Percentiles rank a stretch among this genome's conserved stretches.
Evolutionary conservation across 2,113 vertebrate species (phyloP).

Genomic region (Corvus moneduloides): DNA sequence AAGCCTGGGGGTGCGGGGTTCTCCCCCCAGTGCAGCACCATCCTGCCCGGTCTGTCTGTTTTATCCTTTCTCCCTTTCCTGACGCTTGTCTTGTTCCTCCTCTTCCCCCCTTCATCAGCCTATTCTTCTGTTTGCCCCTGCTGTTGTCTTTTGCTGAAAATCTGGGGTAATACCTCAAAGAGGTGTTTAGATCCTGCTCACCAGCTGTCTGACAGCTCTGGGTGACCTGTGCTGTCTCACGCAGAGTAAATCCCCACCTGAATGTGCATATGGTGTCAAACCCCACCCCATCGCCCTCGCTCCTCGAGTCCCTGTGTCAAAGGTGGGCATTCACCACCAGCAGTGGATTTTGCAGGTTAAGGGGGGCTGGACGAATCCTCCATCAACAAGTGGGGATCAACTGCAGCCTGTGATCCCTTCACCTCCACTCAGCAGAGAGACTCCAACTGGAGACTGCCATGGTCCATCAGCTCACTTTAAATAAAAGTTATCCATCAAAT

Average conservation of each 20-base stretch:
- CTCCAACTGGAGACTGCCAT: not conserved
- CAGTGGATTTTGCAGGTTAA: not conserved
- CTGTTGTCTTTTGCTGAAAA: not conserved
- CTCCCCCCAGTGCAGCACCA: rapidly evolving
- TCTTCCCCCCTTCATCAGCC: not conserved
- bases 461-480: not conserved
- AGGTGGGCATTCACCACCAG: not conserved
- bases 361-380: not conserved
- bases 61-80: not conserved
- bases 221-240: not conserved
- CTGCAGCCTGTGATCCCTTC: not conserved
- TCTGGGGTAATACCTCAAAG: not conserved
- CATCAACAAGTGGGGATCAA: not conserved
- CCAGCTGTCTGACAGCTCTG: not conserved
- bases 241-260: not conserved
- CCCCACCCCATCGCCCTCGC: not conserved
- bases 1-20: rapidly evolving
- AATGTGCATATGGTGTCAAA: not conserved
- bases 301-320: rapidly evolving
- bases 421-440: not conserved
- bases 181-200: not conserved
- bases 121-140: not conserved
- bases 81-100: not conserved
- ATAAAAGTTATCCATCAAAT: conserved; percentile 13
- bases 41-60: not conserved